Base-by-base conservation (phyloP, 1,140 invertebrate species). In the Drosophila insularis region DNA sequence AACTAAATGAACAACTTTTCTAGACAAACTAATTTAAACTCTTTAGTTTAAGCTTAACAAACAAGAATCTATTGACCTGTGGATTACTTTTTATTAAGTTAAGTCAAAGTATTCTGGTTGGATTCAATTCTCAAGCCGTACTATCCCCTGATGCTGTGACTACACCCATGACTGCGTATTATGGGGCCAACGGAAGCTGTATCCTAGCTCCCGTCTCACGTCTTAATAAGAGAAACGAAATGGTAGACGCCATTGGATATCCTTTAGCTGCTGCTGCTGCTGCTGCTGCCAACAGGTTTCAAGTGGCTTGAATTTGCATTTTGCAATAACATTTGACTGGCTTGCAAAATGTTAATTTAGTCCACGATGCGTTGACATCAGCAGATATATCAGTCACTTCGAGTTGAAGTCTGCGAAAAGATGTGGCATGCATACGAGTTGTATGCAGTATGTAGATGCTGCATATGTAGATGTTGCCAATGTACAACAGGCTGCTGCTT, bases 271-370 rank as follows among this genome's bases (percentile, higher is more conserved):
- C 68, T 62, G 79, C 17, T 50, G 66, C 10, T 50, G 43, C 68
- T 62, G 79, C 17, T 50, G 43, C 68, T 62, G 79, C 59, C 75
- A 86, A 86, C 81, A 82, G 81, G 81, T 85, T 85, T 74, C 53
- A 54, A 54, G 64, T 40, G 43, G 32, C 23, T 17, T 32, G 40
- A 72, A 89, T 89, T 89, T 89, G 84, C 84, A 89, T 89, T 50
- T 89, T 68, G 80, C 77, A 89, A 89, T 87, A 89, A 89, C 84
- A 87, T 89, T 79, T 77, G 80, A 71, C 64, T 64, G 66, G 43
- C 59, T 54, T 84, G 84, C 89, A 70, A 89, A 89, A 89, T 89
- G 84, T 89, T 89, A 89, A 89, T 89, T 89, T 89, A 89, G 84
- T 84, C 77, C 71, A 78, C 84, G 82, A 81, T 86, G 81, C 81